These are phyloP conservation scores for Prionailurus bengalensis DNA, from an alignment of 2,113 vertebrate species.

Conservation along the genomic window DNA sequence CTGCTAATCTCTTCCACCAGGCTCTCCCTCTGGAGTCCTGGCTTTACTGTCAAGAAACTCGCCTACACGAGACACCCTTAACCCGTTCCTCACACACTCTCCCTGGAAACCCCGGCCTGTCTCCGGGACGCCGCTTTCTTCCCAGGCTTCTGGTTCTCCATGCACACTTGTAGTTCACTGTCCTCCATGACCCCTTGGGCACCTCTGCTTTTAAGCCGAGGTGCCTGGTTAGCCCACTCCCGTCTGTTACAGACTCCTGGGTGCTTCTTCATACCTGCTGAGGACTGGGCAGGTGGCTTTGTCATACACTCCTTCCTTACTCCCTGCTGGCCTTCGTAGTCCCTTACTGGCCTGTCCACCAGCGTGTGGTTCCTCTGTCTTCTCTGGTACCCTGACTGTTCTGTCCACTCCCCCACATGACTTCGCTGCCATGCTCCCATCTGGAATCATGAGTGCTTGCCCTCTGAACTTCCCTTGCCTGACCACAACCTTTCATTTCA, in stretches of 20 bases:
- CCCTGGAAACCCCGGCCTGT: background rate
- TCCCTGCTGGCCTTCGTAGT: background rate
- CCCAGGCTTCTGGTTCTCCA: background rate
- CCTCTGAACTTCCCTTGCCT: background rate
- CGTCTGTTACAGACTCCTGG: background rate
- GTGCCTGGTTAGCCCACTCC: background rate
- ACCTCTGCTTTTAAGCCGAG: background rate
- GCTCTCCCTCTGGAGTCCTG: background rate
- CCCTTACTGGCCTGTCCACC: background rate
- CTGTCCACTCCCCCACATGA: rapidly evolving
- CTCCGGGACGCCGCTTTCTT: background rate
- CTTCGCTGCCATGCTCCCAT: background rate
- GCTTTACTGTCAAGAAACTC: background rate
- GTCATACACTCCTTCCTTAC: no score
- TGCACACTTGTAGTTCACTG: background rate
- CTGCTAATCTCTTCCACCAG: background rate
- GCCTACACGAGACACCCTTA: background rate
- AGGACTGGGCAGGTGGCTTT: background rate
- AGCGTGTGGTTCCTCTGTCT: background rate
- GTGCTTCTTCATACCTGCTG: rapidly evolving
- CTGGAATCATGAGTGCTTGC: background rate
- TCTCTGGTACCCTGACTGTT: background rate
- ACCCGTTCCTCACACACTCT: background rate
- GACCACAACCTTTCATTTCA: background rate
- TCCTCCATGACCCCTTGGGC: background rate